Evolutionary conservation across 2,797 vertebrate genomes (phyloP).

Genomic region (Caiman crocodilus): DNA sequence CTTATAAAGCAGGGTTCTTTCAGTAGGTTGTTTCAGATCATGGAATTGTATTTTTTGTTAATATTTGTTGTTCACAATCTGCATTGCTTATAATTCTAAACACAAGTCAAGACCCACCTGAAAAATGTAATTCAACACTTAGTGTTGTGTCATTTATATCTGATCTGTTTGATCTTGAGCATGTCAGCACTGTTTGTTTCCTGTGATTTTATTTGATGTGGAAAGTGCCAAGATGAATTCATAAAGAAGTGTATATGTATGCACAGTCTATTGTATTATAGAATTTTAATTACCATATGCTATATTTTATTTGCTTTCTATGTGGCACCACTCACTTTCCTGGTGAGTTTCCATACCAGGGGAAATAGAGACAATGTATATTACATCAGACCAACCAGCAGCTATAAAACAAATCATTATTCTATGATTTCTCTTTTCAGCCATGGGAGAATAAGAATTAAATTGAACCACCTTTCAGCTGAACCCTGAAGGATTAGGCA

Average conservation of each 20-base stretch:
- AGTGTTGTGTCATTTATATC: slow-evolving; percentile 52
- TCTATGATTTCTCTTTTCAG: background rate
- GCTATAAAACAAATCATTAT: background rate
- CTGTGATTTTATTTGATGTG: slow-evolving; percentile 38
- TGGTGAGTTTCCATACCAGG: background rate
- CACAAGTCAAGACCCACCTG: slow-evolving; percentile 50
- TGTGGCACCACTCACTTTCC: slow-evolving; percentile 28
- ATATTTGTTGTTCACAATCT: slow-evolving; percentile 18
- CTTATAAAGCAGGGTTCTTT: background rate
- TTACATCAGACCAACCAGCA: background rate
- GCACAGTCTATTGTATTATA: slow-evolving; percentile 45
- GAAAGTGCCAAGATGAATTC: slow-evolving; percentile 44
- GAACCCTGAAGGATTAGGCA: background rate
- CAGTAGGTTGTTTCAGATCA: background rate
- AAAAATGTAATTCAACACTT: slow-evolving; percentile 52
- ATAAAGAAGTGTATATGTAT: slow-evolving; percentile 30
- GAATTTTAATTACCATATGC: slow-evolving; percentile 28
- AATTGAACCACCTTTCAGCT: background rate
- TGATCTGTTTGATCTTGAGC: slow-evolving; percentile 36
- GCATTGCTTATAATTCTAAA: slow-evolving; percentile 54
- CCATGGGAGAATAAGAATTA: background rate
- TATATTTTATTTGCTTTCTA: slow-evolving; percentile 49
- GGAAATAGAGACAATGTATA: background rate
- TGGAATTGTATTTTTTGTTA: slow-evolving; percentile 9
- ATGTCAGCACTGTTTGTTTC: slow-evolving; percentile 44